A percentile compares a stretch with the other conserved stretches of the same genome.
phyloP scores from a whole-genome alignment of 1,140 invertebrate species.

The Drosophila quadrilineata region DNA sequence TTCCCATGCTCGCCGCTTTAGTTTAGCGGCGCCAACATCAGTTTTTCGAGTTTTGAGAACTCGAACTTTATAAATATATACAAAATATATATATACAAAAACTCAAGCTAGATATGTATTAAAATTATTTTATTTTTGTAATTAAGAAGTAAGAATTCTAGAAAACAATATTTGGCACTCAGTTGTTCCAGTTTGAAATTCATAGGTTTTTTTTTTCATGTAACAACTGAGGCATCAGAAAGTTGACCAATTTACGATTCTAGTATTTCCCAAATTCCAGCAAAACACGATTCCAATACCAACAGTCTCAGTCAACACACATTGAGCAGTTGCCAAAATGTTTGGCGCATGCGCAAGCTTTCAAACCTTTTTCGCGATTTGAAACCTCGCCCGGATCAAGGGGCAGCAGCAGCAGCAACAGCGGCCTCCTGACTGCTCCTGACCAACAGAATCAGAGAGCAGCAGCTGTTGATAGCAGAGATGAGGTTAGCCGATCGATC shows the following conservation, averaged over 20 bases:
- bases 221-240: no score
- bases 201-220: no score
- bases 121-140: neutral
- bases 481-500: constrained; percentile 31
- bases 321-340: constrained; percentile 49
- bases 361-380: constrained; percentile 77
- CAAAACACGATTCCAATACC: constrained; percentile 6
- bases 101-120: neutral
- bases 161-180: no score
- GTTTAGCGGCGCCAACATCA: no score
- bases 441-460: no score
- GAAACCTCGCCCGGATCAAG: constrained; percentile 42
- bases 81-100: neutral
- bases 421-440: no score
- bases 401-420: neutral
- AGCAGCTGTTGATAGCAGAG: constrained; percentile 55
- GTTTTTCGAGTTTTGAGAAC: no score
- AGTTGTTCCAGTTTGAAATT: no score
- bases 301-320: constrained; percentile 46
- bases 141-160: no score
- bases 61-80: neutral
- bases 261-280: no score
- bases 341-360: constrained; percentile 72
- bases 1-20: no score
- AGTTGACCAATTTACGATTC: no score